A percentile compares a stretch with the other conserved stretches of the same genome.
These are phyloP conservation scores for Griposia aprilina DNA, from an alignment of 2,888 invertebrate genomes.

Conservation along the genomic window DNA sequence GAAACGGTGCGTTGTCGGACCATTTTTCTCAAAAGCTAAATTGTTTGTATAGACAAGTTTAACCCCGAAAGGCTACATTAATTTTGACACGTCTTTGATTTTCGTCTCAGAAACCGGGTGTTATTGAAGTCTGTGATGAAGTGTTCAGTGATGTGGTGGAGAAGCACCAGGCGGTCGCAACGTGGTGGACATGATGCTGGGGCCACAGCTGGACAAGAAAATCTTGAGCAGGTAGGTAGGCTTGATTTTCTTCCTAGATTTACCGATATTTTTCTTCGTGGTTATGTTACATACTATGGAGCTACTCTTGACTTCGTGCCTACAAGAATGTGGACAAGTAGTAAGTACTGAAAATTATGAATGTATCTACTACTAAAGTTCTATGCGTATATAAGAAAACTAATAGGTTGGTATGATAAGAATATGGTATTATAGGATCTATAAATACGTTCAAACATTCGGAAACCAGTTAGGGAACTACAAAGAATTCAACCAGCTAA, in stretches of 20 bases:
- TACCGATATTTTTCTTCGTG: background rate
- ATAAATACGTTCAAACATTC: background rate
- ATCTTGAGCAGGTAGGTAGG: slow-evolving; percentile 31
- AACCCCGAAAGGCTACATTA: no score
- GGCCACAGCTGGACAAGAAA: background rate
- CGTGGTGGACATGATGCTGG: background rate
- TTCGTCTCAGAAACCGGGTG: background rate
- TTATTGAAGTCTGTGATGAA: background rate
- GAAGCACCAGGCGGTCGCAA: slow-evolving; percentile 1
- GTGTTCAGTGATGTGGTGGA: slow-evolving; percentile 34
- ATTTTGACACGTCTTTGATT: background rate
- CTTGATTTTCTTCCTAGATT: background rate
- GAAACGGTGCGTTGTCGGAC: no score
- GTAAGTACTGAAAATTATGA: background rate
- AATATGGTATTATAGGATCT: background rate
- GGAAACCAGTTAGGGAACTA: background rate
- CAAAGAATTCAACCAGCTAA: background rate
- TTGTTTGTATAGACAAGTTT: no score
- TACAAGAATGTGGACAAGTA: background rate
- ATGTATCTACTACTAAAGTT: background rate
- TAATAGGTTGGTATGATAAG: background rate
- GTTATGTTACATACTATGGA: background rate
- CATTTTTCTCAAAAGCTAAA: no score
- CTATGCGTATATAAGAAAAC: background rate
- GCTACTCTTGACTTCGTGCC: background rate